Evolutionary conservation across 2,888 invertebrate species (phyloP).

Genomic region (Caenorhabditis doughertyi): DNA sequence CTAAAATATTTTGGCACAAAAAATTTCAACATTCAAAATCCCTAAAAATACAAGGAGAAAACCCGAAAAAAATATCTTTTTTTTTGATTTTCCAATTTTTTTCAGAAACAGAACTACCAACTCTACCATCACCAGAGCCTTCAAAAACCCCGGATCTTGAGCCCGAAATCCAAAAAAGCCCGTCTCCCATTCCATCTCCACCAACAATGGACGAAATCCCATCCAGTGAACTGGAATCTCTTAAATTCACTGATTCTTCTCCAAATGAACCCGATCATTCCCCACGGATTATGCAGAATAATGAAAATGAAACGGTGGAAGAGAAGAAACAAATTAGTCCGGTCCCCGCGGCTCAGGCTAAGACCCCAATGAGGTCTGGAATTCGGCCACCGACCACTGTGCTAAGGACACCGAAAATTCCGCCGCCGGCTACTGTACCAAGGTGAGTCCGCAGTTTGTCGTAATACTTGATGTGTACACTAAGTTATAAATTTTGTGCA

Average conservation of each 20-base stretch:
- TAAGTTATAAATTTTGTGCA: no score
- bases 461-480: no score
- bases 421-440: no score
- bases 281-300: slow-evolving; percentile 32
- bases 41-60: no score
- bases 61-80: no score
- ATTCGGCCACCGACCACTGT: slow-evolving; percentile 53
- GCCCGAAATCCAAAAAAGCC: not conserved
- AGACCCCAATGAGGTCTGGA: slow-evolving; percentile 41
- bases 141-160: not conserved
- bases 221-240: slow-evolving; percentile 19
- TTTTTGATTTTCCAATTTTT: no score
- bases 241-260: slow-evolving; percentile 2
- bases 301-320: slow-evolving; percentile 42
- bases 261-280: slow-evolving; percentile 1
- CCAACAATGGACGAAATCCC: slow-evolving; percentile 46
- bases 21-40: no score
- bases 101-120: not conserved
- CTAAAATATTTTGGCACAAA: no score
- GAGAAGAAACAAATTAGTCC: slow-evolving; percentile 23
- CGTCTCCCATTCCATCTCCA: slow-evolving; percentile 9
- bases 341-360: not conserved
- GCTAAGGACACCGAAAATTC: slow-evolving; percentile 33
- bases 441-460: not conserved
- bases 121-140: not conserved